Conservation (phyloP, 30 jellyfish, hydroid and myxozoan genomes). For the Phacellophora camtschatica region DNA sequence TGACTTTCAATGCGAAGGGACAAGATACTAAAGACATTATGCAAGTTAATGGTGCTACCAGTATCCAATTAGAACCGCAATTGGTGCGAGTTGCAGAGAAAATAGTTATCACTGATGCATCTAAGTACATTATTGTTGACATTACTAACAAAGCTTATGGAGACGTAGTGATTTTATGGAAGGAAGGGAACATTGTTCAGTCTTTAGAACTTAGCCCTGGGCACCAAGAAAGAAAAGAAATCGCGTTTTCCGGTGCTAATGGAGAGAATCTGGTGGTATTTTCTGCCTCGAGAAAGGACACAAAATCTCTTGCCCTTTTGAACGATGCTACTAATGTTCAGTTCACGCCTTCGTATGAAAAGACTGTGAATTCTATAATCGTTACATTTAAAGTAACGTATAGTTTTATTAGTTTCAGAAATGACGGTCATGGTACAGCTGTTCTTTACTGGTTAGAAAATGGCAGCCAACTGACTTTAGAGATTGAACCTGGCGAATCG, state of each 20-base stretch:
- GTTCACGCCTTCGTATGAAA: background rate
- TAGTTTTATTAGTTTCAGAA: background rate
- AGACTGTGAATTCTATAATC: background rate
- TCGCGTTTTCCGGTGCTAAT: background rate
- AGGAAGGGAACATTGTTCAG: background rate
- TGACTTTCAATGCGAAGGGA: background rate
- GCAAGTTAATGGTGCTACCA: background rate
- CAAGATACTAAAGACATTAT: background rate
- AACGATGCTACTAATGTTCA: background rate
- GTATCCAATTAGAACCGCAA: background rate
- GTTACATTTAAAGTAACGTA: background rate
- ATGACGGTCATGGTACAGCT: background rate
- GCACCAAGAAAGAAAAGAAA: background rate
- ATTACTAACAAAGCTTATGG: background rate
- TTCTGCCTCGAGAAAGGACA: background rate
- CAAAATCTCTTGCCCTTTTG: background rate
- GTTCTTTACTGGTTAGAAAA: constrained; percentile 28
- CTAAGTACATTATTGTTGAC: background rate
- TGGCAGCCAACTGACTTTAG: background rate
- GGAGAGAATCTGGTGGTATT: background rate
- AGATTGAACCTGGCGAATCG: constrained; percentile 7
- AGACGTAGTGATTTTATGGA: background rate
- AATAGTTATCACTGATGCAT: background rate
- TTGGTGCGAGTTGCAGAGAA: background rate
- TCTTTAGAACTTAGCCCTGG: background rate